Conservation (phyloP, 64 coral and sea anemone species). For the Stichodactyla helianthus region DNA sequence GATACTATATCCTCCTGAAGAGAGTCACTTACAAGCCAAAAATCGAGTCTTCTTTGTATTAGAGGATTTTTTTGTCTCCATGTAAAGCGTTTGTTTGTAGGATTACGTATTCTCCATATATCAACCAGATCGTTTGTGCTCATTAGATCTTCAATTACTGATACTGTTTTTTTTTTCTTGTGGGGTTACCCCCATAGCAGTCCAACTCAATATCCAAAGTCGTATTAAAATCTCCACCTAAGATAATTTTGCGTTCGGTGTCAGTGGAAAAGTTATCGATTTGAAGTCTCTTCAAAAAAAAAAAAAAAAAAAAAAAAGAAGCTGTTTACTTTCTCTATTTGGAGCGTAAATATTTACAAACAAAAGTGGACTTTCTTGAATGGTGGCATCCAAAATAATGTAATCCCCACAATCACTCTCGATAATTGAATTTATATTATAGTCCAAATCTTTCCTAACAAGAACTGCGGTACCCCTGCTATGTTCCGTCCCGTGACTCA, state of each 20-base stretch:
- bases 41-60: conserved; percentile 17
- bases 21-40: background rate
- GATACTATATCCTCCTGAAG: conserved; percentile 23
- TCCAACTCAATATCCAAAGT: conserved; percentile 15
- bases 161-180: conserved; percentile 9
- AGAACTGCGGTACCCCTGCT: background rate
- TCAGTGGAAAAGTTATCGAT: too few species aligned
- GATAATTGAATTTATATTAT: background rate
- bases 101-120: conserved; percentile 32
- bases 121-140: conserved; percentile 15
- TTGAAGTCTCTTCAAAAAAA: background rate
- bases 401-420: background rate
- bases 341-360: conserved; percentile 13
- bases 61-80: too few species aligned
- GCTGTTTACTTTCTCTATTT: background rate
- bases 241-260: too few species aligned
- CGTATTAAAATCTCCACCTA: background rate
- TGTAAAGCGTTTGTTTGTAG: conserved; percentile 1
- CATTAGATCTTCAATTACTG: conserved; percentile 17
- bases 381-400: conserved; percentile 18
- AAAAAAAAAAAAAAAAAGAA: background rate
- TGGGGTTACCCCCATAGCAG: conserved; percentile 12
- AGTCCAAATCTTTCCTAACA: conserved; percentile 25
- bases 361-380: conserved; percentile 21
- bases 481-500: too few species aligned